Evolutionary conservation across 2,888 invertebrate genomes (phyloP), one percentile per base, ranked within the genome.

Genomic region (Lasioglossum villosulum): DNA sequence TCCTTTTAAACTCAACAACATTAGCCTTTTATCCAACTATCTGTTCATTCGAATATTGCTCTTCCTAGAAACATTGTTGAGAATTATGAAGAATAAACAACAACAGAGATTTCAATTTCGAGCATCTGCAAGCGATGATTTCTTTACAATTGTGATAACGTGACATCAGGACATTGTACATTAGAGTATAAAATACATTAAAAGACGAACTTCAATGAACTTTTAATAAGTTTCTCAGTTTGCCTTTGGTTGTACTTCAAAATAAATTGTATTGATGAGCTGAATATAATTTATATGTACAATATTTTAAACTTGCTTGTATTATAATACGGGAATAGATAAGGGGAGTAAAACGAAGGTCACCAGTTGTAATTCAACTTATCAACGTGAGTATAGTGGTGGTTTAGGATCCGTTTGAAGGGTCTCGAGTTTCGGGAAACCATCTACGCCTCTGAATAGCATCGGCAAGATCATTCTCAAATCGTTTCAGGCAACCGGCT

Each of bases 371-470:
- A 30, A 30, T 6, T 19, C 19, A 68, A 19, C 10, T 23, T 23
- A 34, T 34, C 23, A 19, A 37, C 37, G 19, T 4, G 6, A 39
- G 12, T 10, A 4, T 68, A n/a, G 6, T 12, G 6, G 23, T 4
- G 10, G 19, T 68, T 37, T 23, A 23, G 23, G 4, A 37, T 23
- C 23, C 8, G 23, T 23, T 34, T 10, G 10, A 23, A 34, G 3
- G 30, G 37, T 68, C 37, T 23, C 23, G 68, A 68, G 68, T 68
- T 68, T 68, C 37, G 37, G 37, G 68, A 68, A 68, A 39, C 34
- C 19, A 68, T 68, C 68, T 12, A 19, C 37, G 68, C 10, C 37
- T 12, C 68, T 37, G 68, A 68, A 23, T 8, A 37, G 37, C 68
- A 37, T 68, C 37, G 37, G 52, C 68, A 19, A 68, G 10, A 68